A percentile compares a stretch with the other conserved stretches of the same genome.
Evolutionary conservation across 2,888 invertebrate species (phyloP).

Genomic region (Dolomedes plantarius): DNA sequence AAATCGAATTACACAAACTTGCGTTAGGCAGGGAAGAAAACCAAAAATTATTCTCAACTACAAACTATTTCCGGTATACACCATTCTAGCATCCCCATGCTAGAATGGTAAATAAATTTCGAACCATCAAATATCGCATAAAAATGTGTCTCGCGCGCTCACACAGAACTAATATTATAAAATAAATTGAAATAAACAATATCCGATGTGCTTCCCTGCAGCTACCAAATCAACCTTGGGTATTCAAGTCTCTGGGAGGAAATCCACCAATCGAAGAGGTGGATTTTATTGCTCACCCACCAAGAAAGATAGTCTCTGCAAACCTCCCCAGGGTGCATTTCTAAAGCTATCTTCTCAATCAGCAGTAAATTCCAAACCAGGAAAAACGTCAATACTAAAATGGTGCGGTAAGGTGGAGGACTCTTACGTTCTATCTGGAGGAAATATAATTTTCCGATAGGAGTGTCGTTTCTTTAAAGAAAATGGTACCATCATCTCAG

Average conservation of each 20-base stretch:
- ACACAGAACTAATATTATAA: no score
- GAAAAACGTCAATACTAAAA: neutral
- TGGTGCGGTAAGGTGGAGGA: neutral
- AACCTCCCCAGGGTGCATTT: constrained; percentile 17
- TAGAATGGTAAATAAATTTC: no score
- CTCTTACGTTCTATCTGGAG: neutral
- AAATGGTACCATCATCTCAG: neutral
- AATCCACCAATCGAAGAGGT: neutral
- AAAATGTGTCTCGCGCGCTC: no score
- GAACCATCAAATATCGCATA: no score
- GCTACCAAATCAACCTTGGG: neutral
- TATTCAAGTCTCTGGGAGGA: neutral
- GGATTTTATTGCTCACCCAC: constrained; percentile 17
- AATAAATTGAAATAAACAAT: no score
- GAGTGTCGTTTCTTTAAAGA: neutral
- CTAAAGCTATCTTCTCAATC: neutral
- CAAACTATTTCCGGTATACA: no score
- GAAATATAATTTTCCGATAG: neutral
- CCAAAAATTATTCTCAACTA: no score
- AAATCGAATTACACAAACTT: no score
- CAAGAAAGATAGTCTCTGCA: constrained; percentile 21
- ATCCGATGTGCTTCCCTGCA: neutral
- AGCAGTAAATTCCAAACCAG: neutral
- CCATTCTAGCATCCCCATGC: no score
- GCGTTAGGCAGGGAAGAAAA: no score